A percentile compares a stretch with the other conserved stretches of the same genome.
phyloP scores from a whole-genome alignment of 2,797 vertebrate species.

The Xerus rutilus region DNA sequence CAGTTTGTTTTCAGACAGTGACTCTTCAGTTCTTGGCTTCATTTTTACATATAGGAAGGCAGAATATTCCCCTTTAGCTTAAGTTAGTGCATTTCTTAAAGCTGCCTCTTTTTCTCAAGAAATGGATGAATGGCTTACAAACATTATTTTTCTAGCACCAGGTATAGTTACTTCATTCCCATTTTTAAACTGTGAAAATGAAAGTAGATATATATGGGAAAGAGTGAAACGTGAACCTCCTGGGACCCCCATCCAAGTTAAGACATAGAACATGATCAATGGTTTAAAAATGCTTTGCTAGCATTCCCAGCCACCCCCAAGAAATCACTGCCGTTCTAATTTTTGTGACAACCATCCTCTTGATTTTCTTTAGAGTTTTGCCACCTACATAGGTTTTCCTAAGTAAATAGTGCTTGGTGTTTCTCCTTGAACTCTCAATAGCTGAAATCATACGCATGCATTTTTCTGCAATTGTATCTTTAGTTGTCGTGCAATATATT shows the following conservation, averaged over 20 bases:
- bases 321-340: background rate
- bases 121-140: background rate
- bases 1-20: background rate
- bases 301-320: background rate
- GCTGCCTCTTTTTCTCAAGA: slow-evolving; percentile 11
- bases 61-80: background rate
- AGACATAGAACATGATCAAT: background rate
- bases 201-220: background rate
- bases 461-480: background rate
- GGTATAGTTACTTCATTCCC: background rate
- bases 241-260: background rate
- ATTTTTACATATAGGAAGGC: background rate
- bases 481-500: background rate
- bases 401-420: background rate
- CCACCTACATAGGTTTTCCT: background rate
- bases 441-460: background rate
- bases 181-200: background rate
- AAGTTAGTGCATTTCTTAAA: background rate
- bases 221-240: background rate
- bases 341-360: background rate
- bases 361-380: background rate
- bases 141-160: background rate
- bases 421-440: background rate
- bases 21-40: background rate
- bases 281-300: background rate